Conservation (phyloP, 2,797 vertebrate genomes). For the Echeneis naucrates region DNA sequence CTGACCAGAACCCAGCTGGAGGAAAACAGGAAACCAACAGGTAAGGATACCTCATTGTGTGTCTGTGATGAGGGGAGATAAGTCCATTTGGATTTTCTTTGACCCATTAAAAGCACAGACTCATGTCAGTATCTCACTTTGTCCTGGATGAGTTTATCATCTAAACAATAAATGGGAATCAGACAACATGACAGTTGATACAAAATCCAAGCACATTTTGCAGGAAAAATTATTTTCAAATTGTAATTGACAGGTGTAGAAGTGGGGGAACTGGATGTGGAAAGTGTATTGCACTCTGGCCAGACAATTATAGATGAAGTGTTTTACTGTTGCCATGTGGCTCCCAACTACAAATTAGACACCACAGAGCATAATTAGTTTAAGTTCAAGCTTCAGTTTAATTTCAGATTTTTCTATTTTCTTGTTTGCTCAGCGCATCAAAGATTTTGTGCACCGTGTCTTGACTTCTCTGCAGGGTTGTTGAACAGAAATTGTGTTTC, state of each 20-base stretch:
- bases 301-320: constrained; percentile 36
- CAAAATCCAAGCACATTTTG: constrained; percentile 51
- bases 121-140: constrained; percentile 32
- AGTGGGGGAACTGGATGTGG: constrained; percentile 33
- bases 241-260: constrained; percentile 58
- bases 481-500: constrained; percentile 19
- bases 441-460: background rate
- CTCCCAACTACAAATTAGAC: constrained; percentile 37
- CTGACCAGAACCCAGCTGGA: constrained; percentile 16
- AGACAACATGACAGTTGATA: constrained; percentile 50
- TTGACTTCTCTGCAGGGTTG: background rate
- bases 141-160: constrained; percentile 40
- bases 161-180: constrained; percentile 42
- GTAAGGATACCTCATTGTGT: background rate
- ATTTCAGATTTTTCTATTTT: constrained; percentile 8
- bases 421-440: background rate
- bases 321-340: constrained; percentile 43
- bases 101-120: constrained; percentile 37
- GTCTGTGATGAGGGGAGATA: background rate
- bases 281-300: constrained; percentile 12
- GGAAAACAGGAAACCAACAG: constrained; percentile 6
- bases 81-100: constrained; percentile 15
- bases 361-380: constrained; percentile 23
- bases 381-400: constrained; percentile 32
- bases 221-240: constrained; percentile 47